Conservation (phyloP, 2,888 invertebrate genomes). For the Tuta absoluta region DNA sequence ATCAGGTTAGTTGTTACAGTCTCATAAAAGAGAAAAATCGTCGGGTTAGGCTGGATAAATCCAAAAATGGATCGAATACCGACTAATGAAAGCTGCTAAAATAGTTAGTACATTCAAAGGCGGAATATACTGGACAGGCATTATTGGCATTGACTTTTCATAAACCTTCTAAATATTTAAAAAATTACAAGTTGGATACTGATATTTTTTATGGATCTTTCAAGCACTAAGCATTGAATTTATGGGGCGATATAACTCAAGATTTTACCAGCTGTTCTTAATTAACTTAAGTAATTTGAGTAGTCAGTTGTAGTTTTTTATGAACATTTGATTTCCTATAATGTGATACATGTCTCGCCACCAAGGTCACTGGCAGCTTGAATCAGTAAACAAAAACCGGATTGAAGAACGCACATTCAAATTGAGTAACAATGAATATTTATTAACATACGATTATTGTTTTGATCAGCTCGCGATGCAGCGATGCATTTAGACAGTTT, state of each 20-base stretch:
- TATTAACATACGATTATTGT: constrained; percentile 50
- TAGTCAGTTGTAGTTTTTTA: not conserved
- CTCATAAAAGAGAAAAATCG: not conserved
- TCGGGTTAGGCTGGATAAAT: not conserved
- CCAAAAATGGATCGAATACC: not conserved
- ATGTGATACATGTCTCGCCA: constrained; percentile 48
- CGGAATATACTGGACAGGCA: too few species aligned
- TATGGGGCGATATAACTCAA: too few species aligned
- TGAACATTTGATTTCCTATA: constrained; percentile 23
- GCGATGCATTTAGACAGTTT: constrained; percentile 51
- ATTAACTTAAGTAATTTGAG: not conserved
- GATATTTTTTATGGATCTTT: too few species aligned
- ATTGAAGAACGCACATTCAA: constrained; percentile 63
- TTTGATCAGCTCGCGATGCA: constrained; percentile 48
- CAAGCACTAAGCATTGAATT: too few species aligned
- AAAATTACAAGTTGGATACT: too few species aligned
- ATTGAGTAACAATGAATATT: constrained; percentile 57
- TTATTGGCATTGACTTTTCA: too few species aligned
- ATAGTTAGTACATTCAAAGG: not conserved
- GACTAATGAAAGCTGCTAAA: not conserved
- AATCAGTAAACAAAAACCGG: constrained; percentile 72
- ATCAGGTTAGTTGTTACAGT: not conserved
- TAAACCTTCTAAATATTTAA: too few species aligned
- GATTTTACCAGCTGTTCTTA: too few species aligned
- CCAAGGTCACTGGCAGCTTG: constrained; percentile 64